Evolutionary conservation across 2,113 vertebrate species (phyloP), one percentile per base, ranked within the genome.

Genomic region (Brevimyrus niger): DNA sequence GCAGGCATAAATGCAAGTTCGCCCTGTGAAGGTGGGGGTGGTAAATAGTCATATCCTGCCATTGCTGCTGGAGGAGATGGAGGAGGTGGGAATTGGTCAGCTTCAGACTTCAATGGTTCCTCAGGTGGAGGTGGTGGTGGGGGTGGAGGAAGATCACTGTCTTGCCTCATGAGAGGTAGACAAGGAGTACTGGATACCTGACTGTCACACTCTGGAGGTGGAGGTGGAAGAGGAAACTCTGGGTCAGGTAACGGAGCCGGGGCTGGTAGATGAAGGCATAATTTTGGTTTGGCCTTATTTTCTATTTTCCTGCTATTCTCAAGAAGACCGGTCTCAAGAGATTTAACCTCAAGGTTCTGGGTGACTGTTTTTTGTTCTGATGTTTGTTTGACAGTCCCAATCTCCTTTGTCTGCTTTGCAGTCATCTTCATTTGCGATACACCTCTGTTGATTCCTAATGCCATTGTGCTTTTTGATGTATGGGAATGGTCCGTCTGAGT

Each of bases 141-240:
- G 88, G 94, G 95, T 90, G 95, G 95, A 91, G 95, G 95, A 91
- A 94, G 93, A 82, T 97, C 96, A 73, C 88, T 86, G 42, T 97
- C 97, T 86, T 89, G 86, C 48, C 90, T 94, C 42, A 93, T 91
- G 89, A 92, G 51, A 50, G 92, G 90, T 51, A 92, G 90, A 76
- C 88, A 85, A 53, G 92, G 92, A 19, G 94, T 91, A 90, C 89
- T 89, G 91, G 87, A 90, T 23, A 55, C 90, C 48, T 90, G 90
- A 90, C 91, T 92, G 80, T 94, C 93, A 89, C 92, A 91, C 88
- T 90, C 55, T 61, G 96, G 96, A 91, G 97, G 96, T 84, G 97
- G 96, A 87, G 97, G 97, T 87, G 97, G 97, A 82, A 97, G 95
- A 89, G 96, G 96, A 84, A 97, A 93, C 87, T 97, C 96, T 65